Evolutionary conservation across 2,888 invertebrate genomes (phyloP), one percentile per base, ranked within the genome.

Genomic region (Drosophila percnosoma): DNA sequence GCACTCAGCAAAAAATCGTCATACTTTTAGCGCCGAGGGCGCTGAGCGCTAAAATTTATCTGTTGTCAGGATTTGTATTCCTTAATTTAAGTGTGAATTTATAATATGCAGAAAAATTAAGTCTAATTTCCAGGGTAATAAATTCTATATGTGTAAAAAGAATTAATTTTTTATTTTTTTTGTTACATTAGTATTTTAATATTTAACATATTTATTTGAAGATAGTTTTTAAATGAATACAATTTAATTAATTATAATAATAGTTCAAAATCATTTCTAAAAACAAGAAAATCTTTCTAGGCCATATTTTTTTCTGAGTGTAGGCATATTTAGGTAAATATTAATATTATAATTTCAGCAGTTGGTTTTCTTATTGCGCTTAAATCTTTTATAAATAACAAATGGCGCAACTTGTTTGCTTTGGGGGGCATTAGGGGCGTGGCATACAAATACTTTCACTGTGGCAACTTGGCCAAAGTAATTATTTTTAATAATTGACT

Each of bases 401-500:
- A 85, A 88, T 85, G 86, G 77, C 74, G 66, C 67, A 80, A 85
- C 83, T 83, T 87, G 75, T 65, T 40, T 67, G 57, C 65, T 59
- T 62, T 5, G 48, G 52, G 33, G 42, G 11, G 49, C 7, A 7
- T 45, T 8, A 1, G 34, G 63, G 77, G 55, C 55, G 65, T 68
- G 79, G 57, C 78, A 68, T 15, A 4, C 76, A 80, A 80, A 85
- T 83, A 68, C 60, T 62, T 72, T 60, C 45, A 60, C 55, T 70
- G 70, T 61, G 67, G 61, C 68, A 85, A 89, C 86, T 89, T 83
- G 82, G 82, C 85, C 73, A 87, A 87, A 90, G 87, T 87, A 90
- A 87, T 87, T 87, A 87, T 87, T 84, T 87, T 90, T 89, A 87
- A 87, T 87, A 90, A 87, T 87, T 87, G 90, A 87, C 90, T 90